Evolutionary conservation across 2,797 vertebrate species (phyloP), one percentile per base, ranked within the genome.

Genomic region (Melanotaenia maccullochi): DNA sequence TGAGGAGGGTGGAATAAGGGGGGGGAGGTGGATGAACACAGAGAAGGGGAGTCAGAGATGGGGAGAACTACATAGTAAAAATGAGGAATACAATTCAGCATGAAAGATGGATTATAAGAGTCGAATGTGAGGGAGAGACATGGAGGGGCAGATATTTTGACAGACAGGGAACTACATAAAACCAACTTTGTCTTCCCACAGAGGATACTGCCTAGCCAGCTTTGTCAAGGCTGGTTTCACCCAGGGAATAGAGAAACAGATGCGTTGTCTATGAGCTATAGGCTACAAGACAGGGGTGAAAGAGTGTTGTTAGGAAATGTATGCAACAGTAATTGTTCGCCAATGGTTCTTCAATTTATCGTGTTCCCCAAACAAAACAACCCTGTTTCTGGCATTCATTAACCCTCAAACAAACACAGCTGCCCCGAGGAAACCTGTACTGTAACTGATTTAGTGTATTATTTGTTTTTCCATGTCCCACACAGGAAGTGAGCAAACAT

Each of bases 241-340:
- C 87, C 88, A 65, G 83, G 87, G 90, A 92, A 87, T 86, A 85
- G 85, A 89, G 88, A 90, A 92, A 88, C 93, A 91, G 93, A 93
- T 93, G 92, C 88, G 85, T 84, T 85, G 81, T 89, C 85, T 91
- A 75, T 76, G 85, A 90, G 89, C 82, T 82, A 86, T 69, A 75
- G 80, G 84, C 76, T 92, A 84, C 85, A 89, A 86, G 85, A 90
- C 75, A 84, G 91, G 91, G 91, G 90, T 92, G 89, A 91, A 87
- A 90, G 91, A 86, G 80, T 87, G 89, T 81, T 86, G 89, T 88
- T 83, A 81, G 82, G 88, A 90, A 88, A 81, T 83, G 81, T 65
- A 84, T 71, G 88, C 89, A 85, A 83, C 77, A 79, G 80, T 78
- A 58, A 85, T 76, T 59, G 42, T 76, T 85, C 13, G 71, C 73